These are phyloP conservation scores for Zaprionus lineosus DNA, from an alignment of 2,888 invertebrate genomes.

Conservation along the genomic window DNA sequence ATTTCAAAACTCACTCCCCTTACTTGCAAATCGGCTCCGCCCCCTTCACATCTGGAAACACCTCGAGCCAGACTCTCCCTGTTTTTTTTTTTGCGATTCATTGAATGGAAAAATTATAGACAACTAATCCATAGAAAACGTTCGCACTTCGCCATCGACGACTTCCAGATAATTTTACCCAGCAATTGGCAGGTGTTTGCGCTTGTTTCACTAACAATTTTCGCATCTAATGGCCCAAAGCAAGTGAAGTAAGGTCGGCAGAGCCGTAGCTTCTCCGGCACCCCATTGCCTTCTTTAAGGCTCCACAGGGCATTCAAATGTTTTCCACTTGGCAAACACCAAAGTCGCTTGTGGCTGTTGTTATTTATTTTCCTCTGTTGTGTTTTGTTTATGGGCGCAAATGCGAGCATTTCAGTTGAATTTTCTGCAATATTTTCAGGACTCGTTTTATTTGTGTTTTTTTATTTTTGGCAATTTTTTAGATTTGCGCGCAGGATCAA, in stretches of 20 bases:
- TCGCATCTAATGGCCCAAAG: constrained; percentile 61
- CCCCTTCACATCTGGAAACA: too few species aligned
- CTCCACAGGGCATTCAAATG: constrained; percentile 62
- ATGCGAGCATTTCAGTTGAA: constrained; percentile 53
- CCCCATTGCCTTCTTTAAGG: neutral
- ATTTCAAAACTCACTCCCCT: too few species aligned
- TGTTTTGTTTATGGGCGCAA: constrained; percentile 52
- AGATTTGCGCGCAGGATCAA: constrained; percentile 42
- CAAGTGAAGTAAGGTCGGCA: neutral
- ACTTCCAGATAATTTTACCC: constrained; percentile 34
- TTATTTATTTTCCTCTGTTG: constrained; percentile 29
- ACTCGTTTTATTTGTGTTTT: constrained; percentile 19
- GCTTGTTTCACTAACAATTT: constrained; percentile 81
- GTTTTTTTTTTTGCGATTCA: constrained; percentile 66
- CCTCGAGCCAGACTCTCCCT: too few species aligned
- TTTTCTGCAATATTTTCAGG: too few species aligned
- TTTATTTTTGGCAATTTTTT: constrained; percentile 33
- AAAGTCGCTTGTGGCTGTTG: constrained; percentile 49
- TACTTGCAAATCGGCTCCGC: too few species aligned
- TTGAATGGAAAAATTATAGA: constrained; percentile 81
- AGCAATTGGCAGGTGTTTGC: constrained; percentile 75
- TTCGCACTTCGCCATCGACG: constrained; percentile 3
- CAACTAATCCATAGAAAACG: constrained; percentile 74
- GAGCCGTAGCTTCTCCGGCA: constrained; percentile 7
- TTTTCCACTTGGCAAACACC: constrained; percentile 69